phyloP scores from a whole-genome alignment of 2,888 invertebrate species.

The Malthinus seriepunctatus region DNA sequence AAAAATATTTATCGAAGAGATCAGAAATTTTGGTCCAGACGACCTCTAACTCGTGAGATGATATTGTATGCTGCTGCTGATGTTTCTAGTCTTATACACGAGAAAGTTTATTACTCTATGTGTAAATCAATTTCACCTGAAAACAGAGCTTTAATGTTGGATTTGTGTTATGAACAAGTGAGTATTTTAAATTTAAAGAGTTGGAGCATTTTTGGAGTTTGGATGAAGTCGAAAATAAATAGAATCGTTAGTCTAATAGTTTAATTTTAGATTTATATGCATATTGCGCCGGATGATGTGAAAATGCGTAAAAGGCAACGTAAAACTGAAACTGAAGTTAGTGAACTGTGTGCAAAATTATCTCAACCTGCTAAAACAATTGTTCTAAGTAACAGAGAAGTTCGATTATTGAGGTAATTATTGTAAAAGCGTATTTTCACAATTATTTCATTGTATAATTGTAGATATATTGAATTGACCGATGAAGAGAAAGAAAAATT shows the following conservation, averaged over 20 bases:
- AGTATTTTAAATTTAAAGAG: conserved; percentile 39
- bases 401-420: conserved; percentile 72
- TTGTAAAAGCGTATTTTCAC: neutral
- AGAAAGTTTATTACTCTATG: conserved; percentile 78
- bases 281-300: conserved; percentile 83
- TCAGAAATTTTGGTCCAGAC: conserved; percentile 83
- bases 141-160: conserved; percentile 73
- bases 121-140: conserved; percentile 71
- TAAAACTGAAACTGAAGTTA: conserved; percentile 88
- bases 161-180: conserved; percentile 84
- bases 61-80: conserved; percentile 89
- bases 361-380: conserved; percentile 82
- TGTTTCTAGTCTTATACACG: conserved; percentile 83
- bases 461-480: conserved; percentile 79
- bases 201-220: no score
- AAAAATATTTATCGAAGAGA: conserved; percentile 85
- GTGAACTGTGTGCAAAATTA: conserved; percentile 82
- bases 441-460: conserved; percentile 5
- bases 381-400: conserved; percentile 90
- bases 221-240: neutral
- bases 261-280: conserved; percentile 65
- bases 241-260: no score
- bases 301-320: conserved; percentile 86
- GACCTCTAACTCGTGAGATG: conserved; percentile 90
- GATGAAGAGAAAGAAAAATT: conserved; percentile 92